These are phyloP conservation scores for Toxotes chatareus DNA, from an alignment of 2,113 vertebrate genomes.

Conservation along the genomic window DNA sequence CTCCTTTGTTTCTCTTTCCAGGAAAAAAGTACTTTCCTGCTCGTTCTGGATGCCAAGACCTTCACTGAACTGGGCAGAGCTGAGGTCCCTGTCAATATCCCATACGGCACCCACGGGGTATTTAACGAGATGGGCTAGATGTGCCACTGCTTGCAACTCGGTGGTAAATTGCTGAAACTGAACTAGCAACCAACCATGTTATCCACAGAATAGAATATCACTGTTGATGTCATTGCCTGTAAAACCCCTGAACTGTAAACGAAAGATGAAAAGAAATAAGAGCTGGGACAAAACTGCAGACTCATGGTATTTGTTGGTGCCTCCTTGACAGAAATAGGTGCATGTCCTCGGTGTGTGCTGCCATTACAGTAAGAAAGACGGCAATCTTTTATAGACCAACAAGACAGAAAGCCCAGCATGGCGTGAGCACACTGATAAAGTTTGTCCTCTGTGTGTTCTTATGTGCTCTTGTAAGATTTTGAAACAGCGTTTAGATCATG, in stretches of 20 bases:
- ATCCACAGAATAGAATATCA: slow-evolving; percentile 40
- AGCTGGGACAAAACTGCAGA: slow-evolving; percentile 28
- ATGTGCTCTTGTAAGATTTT: slow-evolving; percentile 28
- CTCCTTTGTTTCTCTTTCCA: slow-evolving; percentile 76
- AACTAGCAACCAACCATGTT: slow-evolving; percentile 37
- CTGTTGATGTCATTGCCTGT: slow-evolving; percentile 30
- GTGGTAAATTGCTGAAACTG: slow-evolving; percentile 38
- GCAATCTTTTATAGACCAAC: slow-evolving; percentile 52
- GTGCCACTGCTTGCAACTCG: slow-evolving; percentile 30
- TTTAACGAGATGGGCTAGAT: slow-evolving; percentile 81
- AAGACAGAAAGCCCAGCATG: slow-evolving; percentile 51
- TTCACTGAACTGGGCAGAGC: slow-evolving; percentile 92
- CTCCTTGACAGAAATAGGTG: slow-evolving; percentile 30
- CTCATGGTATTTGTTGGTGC: slow-evolving; percentile 48
- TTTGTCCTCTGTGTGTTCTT: slow-evolving; percentile 53
- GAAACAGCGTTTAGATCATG: slow-evolving; percentile 23
- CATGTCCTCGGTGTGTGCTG: slow-evolving; percentile 41
- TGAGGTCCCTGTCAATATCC: slow-evolving; percentile 89
- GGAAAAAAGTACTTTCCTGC: slow-evolving; percentile 90
- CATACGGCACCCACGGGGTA: slow-evolving; percentile 91
- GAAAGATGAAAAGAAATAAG: slow-evolving; percentile 21
- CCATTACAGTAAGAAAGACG: slow-evolving; percentile 49
- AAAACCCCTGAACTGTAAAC: slow-evolving; percentile 44
- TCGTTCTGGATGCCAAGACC: slow-evolving; percentile 92
- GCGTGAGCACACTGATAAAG: slow-evolving; percentile 33